phyloP scores from a whole-genome alignment of 2,888 invertebrate species.

The Tanytarsus gracilentus region DNA sequence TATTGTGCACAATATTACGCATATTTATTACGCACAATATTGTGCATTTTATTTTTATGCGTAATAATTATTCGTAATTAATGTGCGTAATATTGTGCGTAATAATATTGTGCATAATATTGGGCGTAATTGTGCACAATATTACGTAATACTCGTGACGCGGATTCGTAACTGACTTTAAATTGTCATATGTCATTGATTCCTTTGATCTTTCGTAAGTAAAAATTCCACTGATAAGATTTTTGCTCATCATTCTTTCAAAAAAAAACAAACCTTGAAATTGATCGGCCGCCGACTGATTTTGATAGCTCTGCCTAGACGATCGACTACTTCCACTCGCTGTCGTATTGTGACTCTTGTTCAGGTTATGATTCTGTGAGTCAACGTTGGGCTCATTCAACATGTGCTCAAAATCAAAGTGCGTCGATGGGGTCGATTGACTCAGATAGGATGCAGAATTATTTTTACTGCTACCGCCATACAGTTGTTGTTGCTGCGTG shows the following conservation, averaged over 20 bases:
- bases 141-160: too few species aligned
- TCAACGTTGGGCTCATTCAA: slow-evolving; percentile 4
- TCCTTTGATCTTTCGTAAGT: not conserved
- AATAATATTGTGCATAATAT: too few species aligned
- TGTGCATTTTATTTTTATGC: too few species aligned
- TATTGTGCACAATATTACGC: too few species aligned
- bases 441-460: slow-evolving; percentile 21
- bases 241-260: not conserved
- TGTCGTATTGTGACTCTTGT: slow-evolving; percentile 21
- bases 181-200: too few species aligned
- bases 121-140: too few species aligned
- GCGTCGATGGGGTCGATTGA: slow-evolving; percentile 13
- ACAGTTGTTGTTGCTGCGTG: slow-evolving; percentile 18
- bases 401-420: slow-evolving; percentile 23
- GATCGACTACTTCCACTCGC: slow-evolving; percentile 23
- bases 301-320: slow-evolving; percentile 22
- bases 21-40: too few species aligned
- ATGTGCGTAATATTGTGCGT: too few species aligned
- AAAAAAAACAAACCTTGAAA: slow-evolving; percentile 22
- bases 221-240: too few species aligned
- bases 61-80: too few species aligned
- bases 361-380: slow-evolving; percentile 7
- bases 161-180: too few species aligned
- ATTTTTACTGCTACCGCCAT: slow-evolving; percentile 15
- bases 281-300: slow-evolving; percentile 19